Conservation (phyloP, 2,797 vertebrate genomes). For the Pseudotriccus pelzelni region DNA sequence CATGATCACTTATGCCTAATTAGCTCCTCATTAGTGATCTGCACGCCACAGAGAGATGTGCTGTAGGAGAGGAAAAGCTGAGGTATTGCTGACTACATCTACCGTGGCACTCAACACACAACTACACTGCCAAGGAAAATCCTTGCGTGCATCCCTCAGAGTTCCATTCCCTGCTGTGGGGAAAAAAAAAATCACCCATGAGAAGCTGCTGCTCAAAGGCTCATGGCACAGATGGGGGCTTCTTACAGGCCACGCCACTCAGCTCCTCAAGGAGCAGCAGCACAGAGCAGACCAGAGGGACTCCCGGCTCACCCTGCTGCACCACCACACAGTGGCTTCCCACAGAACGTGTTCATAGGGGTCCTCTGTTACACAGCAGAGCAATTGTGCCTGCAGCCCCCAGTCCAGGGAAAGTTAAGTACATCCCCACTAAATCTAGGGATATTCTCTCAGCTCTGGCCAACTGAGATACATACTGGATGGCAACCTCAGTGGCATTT, state of each 20-base stretch:
- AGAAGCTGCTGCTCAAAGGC: neutral
- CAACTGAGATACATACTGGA: neutral
- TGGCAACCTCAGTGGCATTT: neutral
- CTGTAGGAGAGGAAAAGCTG: neutral
- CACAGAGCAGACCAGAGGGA: neutral
- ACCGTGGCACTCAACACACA: neutral
- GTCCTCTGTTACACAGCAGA: neutral
- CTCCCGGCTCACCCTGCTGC: neutral
- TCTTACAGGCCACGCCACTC: neutral
- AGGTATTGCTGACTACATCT: neutral
- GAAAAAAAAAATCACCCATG: neutral
- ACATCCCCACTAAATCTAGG: neutral
- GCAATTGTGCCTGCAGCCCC: neutral
- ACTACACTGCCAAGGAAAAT: neutral
- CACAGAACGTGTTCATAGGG: neutral
- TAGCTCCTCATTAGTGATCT: neutral
- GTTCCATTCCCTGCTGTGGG: neutral
- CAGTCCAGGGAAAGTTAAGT: neutral
- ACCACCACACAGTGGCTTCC: fast-evolving
- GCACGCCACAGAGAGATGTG: neutral
- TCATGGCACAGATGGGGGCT: neutral
- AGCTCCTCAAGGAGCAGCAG: neutral
- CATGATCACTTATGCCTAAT: neutral
- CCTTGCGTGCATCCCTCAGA: fast-evolving
- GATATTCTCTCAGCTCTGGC: neutral